phyloP scores from a whole-genome alignment of 2,113 vertebrate species.

The Scomber scombrus region DNA sequence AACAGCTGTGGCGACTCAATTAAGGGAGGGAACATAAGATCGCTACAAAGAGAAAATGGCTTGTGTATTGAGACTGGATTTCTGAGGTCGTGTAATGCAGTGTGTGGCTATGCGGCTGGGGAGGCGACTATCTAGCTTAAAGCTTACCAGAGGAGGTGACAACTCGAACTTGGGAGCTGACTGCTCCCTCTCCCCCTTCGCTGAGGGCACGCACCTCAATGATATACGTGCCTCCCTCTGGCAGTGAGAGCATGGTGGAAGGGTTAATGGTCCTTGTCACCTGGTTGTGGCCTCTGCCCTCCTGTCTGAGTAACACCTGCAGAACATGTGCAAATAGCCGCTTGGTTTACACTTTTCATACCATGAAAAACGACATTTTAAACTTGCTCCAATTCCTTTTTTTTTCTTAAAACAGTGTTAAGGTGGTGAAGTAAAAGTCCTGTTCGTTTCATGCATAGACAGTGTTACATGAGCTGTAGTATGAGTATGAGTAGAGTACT shows the following conservation, averaged over 20 bases:
- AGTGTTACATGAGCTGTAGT: no score
- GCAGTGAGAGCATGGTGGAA: conserved; percentile 90
- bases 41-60: conserved; percentile 34
- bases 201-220: conserved; percentile 94
- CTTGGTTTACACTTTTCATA: neutral
- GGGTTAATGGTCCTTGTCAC: conserved; percentile 94
- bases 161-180: conserved; percentile 92
- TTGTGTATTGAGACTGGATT: conserved; percentile 42
- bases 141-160: conserved; percentile 92
- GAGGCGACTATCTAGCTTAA: neutral
- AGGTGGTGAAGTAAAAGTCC: neutral
- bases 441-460: no score
- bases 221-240: conserved; percentile 93
- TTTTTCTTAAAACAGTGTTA: neutral
- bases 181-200: conserved; percentile 93
- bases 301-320: conserved; percentile 93
- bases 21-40: conserved; percentile 51
- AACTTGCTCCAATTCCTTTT: neutral
- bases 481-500: no score
- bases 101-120: neutral
- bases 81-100: conserved; percentile 30
- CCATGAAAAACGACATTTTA: no score
- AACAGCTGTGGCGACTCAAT: conserved; percentile 74
- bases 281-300: conserved; percentile 91
- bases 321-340: neutral